A percentile compares a stretch with the other conserved stretches of the same genome.
phyloP scores from a whole-genome alignment of 2,888 invertebrate genomes.

The Anticlea derivata region DNA sequence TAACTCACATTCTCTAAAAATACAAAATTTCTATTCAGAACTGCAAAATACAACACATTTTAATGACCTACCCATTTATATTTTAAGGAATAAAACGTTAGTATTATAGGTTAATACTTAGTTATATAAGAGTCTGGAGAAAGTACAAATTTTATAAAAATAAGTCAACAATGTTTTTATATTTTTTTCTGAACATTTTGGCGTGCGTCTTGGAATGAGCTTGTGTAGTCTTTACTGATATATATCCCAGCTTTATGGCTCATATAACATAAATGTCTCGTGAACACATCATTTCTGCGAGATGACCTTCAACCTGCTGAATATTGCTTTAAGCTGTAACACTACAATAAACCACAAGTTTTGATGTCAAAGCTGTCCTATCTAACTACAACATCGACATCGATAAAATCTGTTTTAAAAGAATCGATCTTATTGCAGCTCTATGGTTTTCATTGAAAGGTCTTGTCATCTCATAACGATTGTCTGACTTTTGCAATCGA shows the following conservation, averaged over 20 bases:
- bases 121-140: too few species aligned
- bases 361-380: background rate
- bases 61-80: conserved; percentile 28
- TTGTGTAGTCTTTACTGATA: conserved; percentile 41
- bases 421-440: conserved; percentile 12
- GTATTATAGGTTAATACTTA: too few species aligned
- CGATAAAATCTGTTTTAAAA: conserved; percentile 5
- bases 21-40: conserved; percentile 27
- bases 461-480: conserved; percentile 4
- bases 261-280: conserved; percentile 54
- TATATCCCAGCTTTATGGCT: conserved; percentile 49
- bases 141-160: too few species aligned
- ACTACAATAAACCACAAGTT: background rate
- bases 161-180: conserved; percentile 22
- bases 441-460: conserved; percentile 8
- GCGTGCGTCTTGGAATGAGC: conserved; percentile 27
- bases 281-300: conserved; percentile 50
- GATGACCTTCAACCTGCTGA: conserved; percentile 33
- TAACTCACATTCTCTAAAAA: conserved; percentile 41
- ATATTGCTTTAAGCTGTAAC: conserved; percentile 5
- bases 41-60: conserved; percentile 13
- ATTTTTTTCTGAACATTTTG: conserved; percentile 27
- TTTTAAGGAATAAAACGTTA: conserved; percentile 4
- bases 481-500: conserved; percentile 21
- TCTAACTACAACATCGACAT: conserved; percentile 1